phyloP scores from a whole-genome alignment of 2,113 vertebrate species.

The Tylochromis polylepis region DNA sequence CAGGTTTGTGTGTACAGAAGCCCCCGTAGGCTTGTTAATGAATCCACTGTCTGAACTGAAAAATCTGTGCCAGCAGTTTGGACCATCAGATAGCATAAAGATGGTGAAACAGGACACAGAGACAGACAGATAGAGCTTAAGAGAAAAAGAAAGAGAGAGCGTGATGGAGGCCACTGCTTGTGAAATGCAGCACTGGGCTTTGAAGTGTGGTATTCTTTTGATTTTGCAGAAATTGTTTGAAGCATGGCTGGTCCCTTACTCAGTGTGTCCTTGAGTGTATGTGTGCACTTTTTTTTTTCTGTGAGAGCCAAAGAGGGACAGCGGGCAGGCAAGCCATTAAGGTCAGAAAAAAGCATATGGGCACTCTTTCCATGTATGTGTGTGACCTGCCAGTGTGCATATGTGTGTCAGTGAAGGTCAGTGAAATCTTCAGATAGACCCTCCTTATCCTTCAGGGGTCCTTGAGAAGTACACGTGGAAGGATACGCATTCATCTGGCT shows the following conservation, averaged over 20 bases:
- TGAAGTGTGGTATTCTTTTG: slow-evolving; percentile 64
- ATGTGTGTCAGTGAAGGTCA: slow-evolving; percentile 51
- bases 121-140: neutral
- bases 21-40: neutral
- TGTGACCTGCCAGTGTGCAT: slow-evolving; percentile 25
- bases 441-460: slow-evolving; percentile 76
- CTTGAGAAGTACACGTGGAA: slow-evolving; percentile 73
- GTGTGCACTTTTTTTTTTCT: neutral
- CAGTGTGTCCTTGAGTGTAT: slow-evolving; percentile 47
- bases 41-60: neutral
- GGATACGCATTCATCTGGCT: slow-evolving; percentile 76
- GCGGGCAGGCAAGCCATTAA: slow-evolving; percentile 43
- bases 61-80: neutral
- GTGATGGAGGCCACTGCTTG: slow-evolving; percentile 1
- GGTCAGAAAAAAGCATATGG: slow-evolving; percentile 57
- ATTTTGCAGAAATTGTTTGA: slow-evolving; percentile 57
- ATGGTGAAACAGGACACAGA: neutral
- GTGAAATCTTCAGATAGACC: slow-evolving; percentile 54
- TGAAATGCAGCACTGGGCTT: slow-evolving; percentile 35
- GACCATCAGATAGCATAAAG: neutral
- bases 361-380: slow-evolving; percentile 33
- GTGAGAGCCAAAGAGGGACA: slow-evolving; percentile 47
- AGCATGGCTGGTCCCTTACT: slow-evolving; percentile 36
- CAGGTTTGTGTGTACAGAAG: slow-evolving; percentile 79
- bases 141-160: neutral